Percentiles rank a stretch among this genome's conserved stretches.
Conservation (phyloP, 1,140 invertebrate genomes). For the Drosophila rhopaloa region DNA sequence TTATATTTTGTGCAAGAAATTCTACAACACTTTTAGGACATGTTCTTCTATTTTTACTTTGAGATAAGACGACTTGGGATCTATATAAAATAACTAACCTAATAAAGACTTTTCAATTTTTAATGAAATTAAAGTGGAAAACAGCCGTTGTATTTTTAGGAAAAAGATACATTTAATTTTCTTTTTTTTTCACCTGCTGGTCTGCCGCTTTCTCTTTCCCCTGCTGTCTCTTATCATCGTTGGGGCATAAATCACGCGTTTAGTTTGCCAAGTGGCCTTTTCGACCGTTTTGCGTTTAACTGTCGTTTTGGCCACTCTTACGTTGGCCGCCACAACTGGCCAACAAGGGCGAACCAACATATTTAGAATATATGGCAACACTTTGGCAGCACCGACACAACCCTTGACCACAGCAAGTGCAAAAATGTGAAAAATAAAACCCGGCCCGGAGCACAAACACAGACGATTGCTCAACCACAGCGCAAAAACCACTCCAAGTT, state of each 20-base stretch:
- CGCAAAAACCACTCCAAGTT: conserved; percentile 78
- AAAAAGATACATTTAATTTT: not conserved
- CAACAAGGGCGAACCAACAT: conserved; percentile 63
- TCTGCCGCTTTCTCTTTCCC: conserved; percentile 5
- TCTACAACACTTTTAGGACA: no score
- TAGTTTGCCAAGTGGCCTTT: conserved; percentile 67
- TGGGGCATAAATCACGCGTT: conserved; percentile 71
- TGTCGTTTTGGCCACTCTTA: conserved; percentile 62
- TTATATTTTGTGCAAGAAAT: no score
- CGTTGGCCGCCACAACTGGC: conserved; percentile 11
- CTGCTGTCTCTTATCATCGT: conserved; percentile 55
- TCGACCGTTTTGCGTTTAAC: conserved; percentile 51
- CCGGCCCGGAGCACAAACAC: conserved; percentile 43
- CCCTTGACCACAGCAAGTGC: conserved; percentile 73
- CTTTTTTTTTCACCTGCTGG: conserved; percentile 16
- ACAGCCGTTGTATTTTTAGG: conserved; percentile 2
- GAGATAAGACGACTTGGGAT: no score
- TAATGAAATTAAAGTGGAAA: no score
- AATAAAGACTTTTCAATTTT: no score
- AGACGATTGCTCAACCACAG: conserved; percentile 79
- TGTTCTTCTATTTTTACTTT: no score
- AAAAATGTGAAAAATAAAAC: conserved; percentile 46
- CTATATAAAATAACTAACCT: no score
- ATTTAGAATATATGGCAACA: conserved; percentile 83
- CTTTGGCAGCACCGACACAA: conserved; percentile 78